A percentile compares a stretch with the other conserved stretches of the same genome.
Evolutionary conservation across 2,113 vertebrate genomes (phyloP).

Genomic region (Trinectes maculatus): DNA sequence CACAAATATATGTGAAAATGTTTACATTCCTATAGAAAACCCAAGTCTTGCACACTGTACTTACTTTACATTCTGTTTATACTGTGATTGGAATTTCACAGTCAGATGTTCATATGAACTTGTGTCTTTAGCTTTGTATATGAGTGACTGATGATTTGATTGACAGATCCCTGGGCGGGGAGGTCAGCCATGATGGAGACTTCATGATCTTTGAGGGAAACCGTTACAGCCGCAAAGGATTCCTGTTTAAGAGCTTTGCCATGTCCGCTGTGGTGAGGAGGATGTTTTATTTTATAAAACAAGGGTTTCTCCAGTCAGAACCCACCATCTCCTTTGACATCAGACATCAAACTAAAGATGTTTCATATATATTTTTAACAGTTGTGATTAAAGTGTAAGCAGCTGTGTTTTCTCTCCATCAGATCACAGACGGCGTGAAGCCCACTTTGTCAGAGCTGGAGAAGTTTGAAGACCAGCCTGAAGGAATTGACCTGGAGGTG

Average conservation of each 20-base stretch:
- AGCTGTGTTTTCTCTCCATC: background rate
- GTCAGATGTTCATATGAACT: background rate
- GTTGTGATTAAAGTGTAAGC: no score
- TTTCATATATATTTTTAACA: no score
- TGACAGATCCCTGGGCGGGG: constrained; percentile 90
- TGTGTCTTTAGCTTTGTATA: background rate
- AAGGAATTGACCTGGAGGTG: constrained; percentile 96
- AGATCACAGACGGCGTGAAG: constrained; percentile 97
- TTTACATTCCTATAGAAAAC: no score
- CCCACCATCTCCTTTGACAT: no score
- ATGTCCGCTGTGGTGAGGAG: constrained; percentile 95
- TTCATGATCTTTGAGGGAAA: constrained; percentile 98
- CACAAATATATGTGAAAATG: no score
- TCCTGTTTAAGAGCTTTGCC: constrained; percentile 98
- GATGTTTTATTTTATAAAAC: no score
- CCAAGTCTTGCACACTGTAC: no score
- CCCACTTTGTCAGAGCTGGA: constrained; percentile 94
- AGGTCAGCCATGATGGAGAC: constrained; percentile 94
- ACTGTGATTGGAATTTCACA: no score
- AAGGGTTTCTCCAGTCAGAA: no score
- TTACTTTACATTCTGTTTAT: no score
- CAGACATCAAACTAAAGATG: no score
- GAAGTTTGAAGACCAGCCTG: constrained; percentile 96
- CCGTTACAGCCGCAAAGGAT: constrained; percentile 95
- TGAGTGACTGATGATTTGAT: constrained; percentile 4